Percentiles rank a stretch among this genome's conserved stretches.
Conservation (phyloP, 53 echinoderm and acorn worm species). For the Echinometra lucunter region DNA sequence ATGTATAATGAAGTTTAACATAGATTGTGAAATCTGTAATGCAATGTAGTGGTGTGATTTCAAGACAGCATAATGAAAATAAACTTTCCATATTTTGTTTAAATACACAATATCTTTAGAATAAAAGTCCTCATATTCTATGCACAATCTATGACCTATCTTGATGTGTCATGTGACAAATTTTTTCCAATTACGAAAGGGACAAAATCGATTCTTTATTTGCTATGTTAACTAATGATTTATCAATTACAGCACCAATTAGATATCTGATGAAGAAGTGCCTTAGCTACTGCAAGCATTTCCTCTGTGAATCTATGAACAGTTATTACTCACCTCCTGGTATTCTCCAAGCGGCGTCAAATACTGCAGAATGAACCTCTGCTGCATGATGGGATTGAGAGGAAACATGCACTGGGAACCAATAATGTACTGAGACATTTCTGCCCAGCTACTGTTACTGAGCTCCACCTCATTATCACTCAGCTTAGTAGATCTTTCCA, state of each 20-base stretch:
- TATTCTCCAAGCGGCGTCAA: slow-evolving; percentile 97
- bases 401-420: slow-evolving; percentile 93
- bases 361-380: slow-evolving; percentile 96
- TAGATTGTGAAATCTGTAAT: too few relatives aligned
- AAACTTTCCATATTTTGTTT: too few relatives aligned
- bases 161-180: too few relatives aligned
- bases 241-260: background rate
- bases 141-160: too few relatives aligned
- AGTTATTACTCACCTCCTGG: slow-evolving; percentile 83
- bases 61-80: too few relatives aligned
- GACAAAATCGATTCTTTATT: too few relatives aligned
- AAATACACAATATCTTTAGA: too few relatives aligned
- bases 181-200: too few relatives aligned
- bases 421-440: slow-evolving; percentile 89
- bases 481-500: background rate
- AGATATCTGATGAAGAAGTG: background rate
- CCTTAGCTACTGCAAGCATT: background rate
- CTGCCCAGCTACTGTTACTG: slow-evolving; percentile 99
- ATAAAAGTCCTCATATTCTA: too few relatives aligned
- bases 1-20: too few relatives aligned
- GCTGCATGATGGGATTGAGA: slow-evolving; percentile 85
- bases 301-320: background rate
- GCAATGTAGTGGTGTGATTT: too few relatives aligned
- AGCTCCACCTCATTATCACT: slow-evolving; percentile 72
- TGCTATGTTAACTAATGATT: too few relatives aligned